Conservation (phyloP, 2,113 vertebrate species). For the Rhizomys pruinosus region DNA sequence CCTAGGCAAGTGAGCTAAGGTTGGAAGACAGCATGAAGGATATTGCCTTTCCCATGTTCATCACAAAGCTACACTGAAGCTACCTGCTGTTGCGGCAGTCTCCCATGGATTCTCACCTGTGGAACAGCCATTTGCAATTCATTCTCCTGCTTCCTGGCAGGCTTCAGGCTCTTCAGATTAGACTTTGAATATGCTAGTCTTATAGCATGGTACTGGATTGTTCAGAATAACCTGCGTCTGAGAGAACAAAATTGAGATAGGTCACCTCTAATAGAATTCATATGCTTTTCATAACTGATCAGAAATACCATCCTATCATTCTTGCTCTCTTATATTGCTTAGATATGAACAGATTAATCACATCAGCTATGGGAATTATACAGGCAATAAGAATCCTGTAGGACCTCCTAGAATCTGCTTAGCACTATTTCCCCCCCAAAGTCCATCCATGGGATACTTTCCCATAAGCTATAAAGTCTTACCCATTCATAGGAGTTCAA, state of each 20-base stretch:
- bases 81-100: background rate
- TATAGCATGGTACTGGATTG: background rate
- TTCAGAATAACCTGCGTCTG: background rate
- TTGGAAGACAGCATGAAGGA: background rate
- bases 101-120: background rate
- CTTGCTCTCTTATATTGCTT: background rate
- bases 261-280: background rate
- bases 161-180: background rate
- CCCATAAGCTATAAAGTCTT: background rate
- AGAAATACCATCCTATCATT: background rate
- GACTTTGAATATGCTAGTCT: background rate
- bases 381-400: background rate
- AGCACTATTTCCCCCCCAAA: too few species aligned
- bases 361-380: background rate
- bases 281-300: background rate
- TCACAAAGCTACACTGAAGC: background rate
- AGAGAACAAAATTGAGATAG: background rate
- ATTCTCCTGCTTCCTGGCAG: background rate
- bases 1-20: background rate
- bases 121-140: background rate
- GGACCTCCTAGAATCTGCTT: background rate
- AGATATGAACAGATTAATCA: background rate
- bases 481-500: background rate
- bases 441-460: background rate
- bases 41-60: background rate